Evolutionary conservation across 2,888 invertebrate genomes (phyloP).

Genomic region (Drosophila nr. perissopoda): DNA sequence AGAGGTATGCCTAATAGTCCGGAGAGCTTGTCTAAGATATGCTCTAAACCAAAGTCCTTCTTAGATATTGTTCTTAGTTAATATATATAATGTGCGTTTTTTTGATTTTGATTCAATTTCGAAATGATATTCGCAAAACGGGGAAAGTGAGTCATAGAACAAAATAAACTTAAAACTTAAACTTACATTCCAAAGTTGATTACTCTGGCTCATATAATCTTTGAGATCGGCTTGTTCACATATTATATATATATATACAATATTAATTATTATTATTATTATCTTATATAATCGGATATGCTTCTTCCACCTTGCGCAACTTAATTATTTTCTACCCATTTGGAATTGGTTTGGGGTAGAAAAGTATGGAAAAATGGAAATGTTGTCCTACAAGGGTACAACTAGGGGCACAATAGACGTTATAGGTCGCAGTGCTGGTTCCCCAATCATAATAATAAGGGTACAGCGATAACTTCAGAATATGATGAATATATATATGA

Average conservation of each 20-base stretch:
- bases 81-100: background rate
- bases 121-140: background rate
- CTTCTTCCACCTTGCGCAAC: background rate
- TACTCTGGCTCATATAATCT: no score
- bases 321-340: background rate
- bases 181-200: background rate
- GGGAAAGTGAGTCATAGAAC: background rate
- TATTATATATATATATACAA: background rate
- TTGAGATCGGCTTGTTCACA: background rate
- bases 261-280: background rate
- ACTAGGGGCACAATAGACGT: no score
- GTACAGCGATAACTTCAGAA: background rate
- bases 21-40: no score
- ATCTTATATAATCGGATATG: background rate
- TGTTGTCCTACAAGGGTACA: background rate
- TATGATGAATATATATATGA: no score
- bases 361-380: background rate
- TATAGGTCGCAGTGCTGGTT: no score
- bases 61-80: background rate
- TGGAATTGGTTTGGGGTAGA: background rate
- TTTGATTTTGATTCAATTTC: background rate
- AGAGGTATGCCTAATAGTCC: background rate
- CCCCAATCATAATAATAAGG: background rate
- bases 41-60: background rate
- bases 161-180: background rate